phyloP scores from a whole-genome alignment of 2,888 invertebrate species.

The Phymatocera aterrima region DNA sequence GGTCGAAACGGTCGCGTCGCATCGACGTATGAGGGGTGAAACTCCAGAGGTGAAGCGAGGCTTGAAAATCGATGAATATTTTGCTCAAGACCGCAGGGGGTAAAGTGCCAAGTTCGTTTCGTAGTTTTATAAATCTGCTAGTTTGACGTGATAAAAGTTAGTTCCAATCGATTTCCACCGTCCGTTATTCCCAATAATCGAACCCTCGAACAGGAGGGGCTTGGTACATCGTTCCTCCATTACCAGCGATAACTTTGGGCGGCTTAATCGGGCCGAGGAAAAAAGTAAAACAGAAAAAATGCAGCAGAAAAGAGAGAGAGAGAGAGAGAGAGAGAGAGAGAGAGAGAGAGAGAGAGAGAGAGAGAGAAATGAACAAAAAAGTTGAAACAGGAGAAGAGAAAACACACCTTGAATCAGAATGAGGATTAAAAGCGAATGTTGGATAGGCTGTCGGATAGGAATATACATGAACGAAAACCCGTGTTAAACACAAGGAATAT shows the following conservation, averaged over 20 bases:
- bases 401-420: neutral
- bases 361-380: no score
- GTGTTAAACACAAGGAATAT: neutral
- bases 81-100: neutral
- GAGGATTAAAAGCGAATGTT: neutral
- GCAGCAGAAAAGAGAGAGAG: neutral
- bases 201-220: neutral
- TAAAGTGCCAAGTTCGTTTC: conserved; percentile 38
- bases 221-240: conserved; percentile 45
- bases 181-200: conserved; percentile 2
- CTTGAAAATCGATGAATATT: conserved; percentile 21
- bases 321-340: neutral
- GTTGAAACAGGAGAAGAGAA: no score
- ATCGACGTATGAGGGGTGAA: neutral
- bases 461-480: neutral
- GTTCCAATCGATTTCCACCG: conserved; percentile 30
- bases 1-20: no score
- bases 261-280: conserved; percentile 12
- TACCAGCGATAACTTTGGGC: neutral
- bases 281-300: neutral
- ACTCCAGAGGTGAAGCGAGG: neutral
- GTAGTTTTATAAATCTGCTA: conserved; percentile 42
- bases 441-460: neutral
- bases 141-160: conserved; percentile 36
- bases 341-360: no score